Conservation (phyloP, 2,797 vertebrate species). For the Xiphophorus birchmanni region DNA sequence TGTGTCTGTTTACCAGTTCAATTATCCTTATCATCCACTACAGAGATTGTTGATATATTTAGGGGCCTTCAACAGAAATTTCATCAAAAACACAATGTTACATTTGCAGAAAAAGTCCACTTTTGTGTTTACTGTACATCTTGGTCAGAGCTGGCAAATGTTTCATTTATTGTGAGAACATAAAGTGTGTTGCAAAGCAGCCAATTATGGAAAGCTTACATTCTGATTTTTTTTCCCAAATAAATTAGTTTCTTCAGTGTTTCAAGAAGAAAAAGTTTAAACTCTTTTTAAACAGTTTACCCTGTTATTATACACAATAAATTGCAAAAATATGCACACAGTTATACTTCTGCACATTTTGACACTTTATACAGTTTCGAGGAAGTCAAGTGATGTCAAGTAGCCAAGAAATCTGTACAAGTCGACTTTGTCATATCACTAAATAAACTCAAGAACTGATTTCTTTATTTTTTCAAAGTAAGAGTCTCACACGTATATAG, state of each 20-base stretch:
- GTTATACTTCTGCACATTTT: neutral
- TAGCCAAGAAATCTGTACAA: neutral
- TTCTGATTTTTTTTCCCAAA: neutral
- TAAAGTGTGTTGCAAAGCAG: conserved; percentile 7
- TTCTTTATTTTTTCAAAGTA: neutral
- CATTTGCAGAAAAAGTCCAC: neutral
- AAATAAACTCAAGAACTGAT: neutral
- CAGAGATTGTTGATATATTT: conserved; percentile 56
- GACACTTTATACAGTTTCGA: neutral
- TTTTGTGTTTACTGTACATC: neutral
- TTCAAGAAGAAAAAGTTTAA: neutral
- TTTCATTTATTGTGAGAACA: conserved; percentile 11
- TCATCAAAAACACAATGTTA: conserved; percentile 29
- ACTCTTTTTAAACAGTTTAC: neutral
- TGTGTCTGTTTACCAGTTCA: conserved; percentile 70
- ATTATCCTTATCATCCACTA: conserved; percentile 52
- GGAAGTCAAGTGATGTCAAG: neutral
- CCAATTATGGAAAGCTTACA: neutral
- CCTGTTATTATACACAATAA: neutral
- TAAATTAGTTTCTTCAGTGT: neutral
- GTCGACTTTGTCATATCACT: neutral
- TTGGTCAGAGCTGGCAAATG: conserved; percentile 17
- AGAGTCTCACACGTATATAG: neutral
- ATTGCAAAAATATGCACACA: neutral
- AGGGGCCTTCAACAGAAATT: conserved; percentile 22